Evolutionary conservation across 1,140 invertebrate species (phyloP).

Genomic region (Probaryconus sp.): DNA sequence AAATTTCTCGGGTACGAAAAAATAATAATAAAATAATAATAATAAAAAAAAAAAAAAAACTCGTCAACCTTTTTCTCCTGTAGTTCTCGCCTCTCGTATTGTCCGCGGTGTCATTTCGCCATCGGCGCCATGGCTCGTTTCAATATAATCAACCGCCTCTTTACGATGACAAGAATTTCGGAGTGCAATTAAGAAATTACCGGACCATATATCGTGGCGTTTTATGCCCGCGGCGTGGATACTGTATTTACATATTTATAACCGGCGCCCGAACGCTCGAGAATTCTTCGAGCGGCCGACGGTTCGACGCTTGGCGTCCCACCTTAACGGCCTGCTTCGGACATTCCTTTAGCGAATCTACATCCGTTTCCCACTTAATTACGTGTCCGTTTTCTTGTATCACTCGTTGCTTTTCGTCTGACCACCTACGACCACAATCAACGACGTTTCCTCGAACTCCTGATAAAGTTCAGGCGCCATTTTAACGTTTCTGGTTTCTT

Average conservation of each 20-base stretch:
- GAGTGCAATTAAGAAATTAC: constrained; percentile 78
- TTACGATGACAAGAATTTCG: constrained; percentile 78
- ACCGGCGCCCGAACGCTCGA: constrained; percentile 50
- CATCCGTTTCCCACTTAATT: constrained; percentile 54
- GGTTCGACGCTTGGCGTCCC: constrained; percentile 52
- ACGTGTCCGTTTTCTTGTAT: constrained; percentile 41
- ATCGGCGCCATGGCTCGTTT: constrained; percentile 57
- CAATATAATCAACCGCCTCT: constrained; percentile 70
- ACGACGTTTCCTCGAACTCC: neutral
- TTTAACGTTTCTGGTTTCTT: constrained; percentile 9
- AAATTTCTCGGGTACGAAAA: too few species aligned
- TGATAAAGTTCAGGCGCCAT: constrained; percentile 14
- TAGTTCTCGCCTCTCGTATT: constrained; percentile 37
- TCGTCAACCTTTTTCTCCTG: too few species aligned
- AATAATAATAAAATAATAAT: too few species aligned
- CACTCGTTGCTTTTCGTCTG: constrained; percentile 18
- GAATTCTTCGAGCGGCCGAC: constrained; percentile 53
- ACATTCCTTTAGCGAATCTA: constrained; percentile 50
- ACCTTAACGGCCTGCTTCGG: constrained; percentile 9
- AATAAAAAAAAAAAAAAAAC: too few species aligned
- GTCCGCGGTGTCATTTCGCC: constrained; percentile 48
- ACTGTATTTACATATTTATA: constrained; percentile 73
- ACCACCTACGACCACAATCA: constrained; percentile 20
- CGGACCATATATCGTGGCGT: constrained; percentile 74
- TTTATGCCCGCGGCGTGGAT: constrained; percentile 70